Percentiles rank a stretch among this genome's conserved stretches.
These are phyloP conservation scores for Margaritifera margaritifera DNA, from an alignment of 2,888 invertebrate species.

Conservation along the genomic window DNA sequence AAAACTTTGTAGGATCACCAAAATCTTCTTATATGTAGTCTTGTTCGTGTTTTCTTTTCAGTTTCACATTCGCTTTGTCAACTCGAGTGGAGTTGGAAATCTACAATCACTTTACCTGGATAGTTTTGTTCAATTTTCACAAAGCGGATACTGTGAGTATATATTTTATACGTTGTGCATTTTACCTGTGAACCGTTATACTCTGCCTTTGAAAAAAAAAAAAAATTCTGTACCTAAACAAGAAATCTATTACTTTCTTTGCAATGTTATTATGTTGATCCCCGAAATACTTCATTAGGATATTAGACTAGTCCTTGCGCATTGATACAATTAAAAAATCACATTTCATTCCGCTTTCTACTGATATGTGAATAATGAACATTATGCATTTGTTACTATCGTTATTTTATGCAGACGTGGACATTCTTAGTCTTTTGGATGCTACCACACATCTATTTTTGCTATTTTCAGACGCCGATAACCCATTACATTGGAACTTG, in stretches of 20 bases:
- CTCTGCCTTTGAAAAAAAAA: neutral
- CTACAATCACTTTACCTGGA: constrained; percentile 23
- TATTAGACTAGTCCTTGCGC: too few relatives aligned
- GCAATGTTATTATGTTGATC: too few relatives aligned
- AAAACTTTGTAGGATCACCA: too few relatives aligned
- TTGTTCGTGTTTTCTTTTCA: constrained; percentile 8
- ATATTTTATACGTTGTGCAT: neutral
- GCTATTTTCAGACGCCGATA: constrained; percentile 36
- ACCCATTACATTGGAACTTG: constrained; percentile 36
- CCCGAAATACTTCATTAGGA: too few relatives aligned
- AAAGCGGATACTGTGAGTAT: constrained; percentile 25
- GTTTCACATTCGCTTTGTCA: constrained; percentile 24
- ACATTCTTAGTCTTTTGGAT: neutral
- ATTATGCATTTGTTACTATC: too few relatives aligned
- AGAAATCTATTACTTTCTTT: too few relatives aligned
- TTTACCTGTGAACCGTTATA: neutral
- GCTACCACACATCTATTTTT: neutral
- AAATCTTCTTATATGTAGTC: too few relatives aligned
- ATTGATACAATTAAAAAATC: too few relatives aligned
- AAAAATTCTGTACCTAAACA: neutral
- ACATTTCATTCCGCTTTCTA: too few relatives aligned
- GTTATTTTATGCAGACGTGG: neutral
- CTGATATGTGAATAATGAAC: too few relatives aligned
- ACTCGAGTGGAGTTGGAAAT: constrained; percentile 10
- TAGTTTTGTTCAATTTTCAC: constrained; percentile 29